These are phyloP conservation scores for Chrosomus eos DNA, from an alignment of 2,797 vertebrate genomes.

Conservation along the genomic window DNA sequence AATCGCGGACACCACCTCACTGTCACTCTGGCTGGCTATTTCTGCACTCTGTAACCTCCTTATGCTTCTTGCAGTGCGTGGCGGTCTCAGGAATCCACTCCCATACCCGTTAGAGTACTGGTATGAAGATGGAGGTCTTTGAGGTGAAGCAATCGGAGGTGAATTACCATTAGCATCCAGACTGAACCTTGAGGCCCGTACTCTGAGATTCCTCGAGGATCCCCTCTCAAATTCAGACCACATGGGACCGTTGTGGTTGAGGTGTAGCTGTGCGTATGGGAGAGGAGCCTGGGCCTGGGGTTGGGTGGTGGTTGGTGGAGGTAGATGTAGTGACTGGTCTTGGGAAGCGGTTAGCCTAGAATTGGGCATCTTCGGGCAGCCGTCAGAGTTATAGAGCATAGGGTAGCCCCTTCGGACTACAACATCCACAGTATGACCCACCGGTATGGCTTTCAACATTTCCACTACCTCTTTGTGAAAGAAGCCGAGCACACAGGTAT, in stretches of 20 bases:
- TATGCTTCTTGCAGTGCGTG: slow-evolving; percentile 53
- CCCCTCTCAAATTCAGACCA: slow-evolving; percentile 56
- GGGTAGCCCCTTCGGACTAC: slow-evolving; percentile 82
- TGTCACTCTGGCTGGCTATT: slow-evolving; percentile 73
- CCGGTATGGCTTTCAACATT: slow-evolving; percentile 76
- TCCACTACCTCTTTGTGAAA: slow-evolving; percentile 81
- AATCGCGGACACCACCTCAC: slow-evolving; percentile 69
- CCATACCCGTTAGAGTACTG: slow-evolving; percentile 72
- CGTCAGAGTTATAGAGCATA: slow-evolving; percentile 81
- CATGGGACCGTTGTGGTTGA: slow-evolving; percentile 51
- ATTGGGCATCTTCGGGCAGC: slow-evolving; percentile 74
- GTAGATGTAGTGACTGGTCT: slow-evolving; percentile 53
- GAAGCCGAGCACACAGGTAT: slow-evolving; percentile 75
- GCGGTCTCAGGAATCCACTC: slow-evolving; percentile 40
- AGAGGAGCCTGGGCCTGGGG: slow-evolving; percentile 59
- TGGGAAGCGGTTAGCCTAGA: slow-evolving; percentile 50
- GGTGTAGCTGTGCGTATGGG: slow-evolving; percentile 76
- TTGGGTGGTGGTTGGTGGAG: slow-evolving; percentile 62
- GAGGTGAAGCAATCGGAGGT: slow-evolving; percentile 62
- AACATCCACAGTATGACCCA: slow-evolving; percentile 81
- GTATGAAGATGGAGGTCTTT: slow-evolving; percentile 53
- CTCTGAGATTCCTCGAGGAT: slow-evolving; percentile 60
- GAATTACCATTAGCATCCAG: slow-evolving; percentile 76
- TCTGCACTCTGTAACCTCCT: slow-evolving; percentile 61
- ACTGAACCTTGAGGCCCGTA: slow-evolving; percentile 63